These are phyloP conservation scores for Zingel zingel DNA, from an alignment of 2,113 vertebrate species.

Conservation along the genomic window DNA sequence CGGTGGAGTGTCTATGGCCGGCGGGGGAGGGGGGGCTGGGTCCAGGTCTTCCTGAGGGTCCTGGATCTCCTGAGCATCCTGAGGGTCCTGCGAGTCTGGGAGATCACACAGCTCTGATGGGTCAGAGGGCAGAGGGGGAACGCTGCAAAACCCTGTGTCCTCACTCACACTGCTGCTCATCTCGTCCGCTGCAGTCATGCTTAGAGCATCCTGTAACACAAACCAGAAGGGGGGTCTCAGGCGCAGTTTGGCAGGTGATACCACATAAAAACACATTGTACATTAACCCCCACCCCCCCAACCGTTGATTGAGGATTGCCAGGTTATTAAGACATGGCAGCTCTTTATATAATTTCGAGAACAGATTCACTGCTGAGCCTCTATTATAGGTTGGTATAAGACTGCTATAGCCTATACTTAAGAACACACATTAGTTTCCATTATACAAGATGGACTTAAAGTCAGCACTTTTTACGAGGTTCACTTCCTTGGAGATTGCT, in stretches of 20 bases:
- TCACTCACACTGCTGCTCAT: constrained; percentile 92
- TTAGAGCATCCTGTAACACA: constrained; percentile 83
- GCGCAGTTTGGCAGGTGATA: not conserved
- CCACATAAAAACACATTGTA: not conserved
- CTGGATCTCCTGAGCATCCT: constrained; percentile 79
- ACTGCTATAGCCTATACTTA: constrained; percentile 26
- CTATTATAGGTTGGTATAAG: constrained; percentile 19
- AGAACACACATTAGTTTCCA: constrained; percentile 32
- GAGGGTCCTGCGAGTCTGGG: constrained; percentile 81
- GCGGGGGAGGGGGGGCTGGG: constrained; percentile 81
- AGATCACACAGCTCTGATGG: constrained; percentile 88
- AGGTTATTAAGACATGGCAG: not conserved
- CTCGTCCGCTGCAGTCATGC: constrained; percentile 90
- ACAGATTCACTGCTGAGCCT: not conserved
- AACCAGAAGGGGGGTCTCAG: constrained; percentile 49
- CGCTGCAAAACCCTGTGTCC: constrained; percentile 89
- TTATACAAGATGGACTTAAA: constrained; percentile 29
- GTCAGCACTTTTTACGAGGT: constrained; percentile 11
- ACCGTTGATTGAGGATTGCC: too few species aligned
- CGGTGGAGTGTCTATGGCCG: constrained; percentile 88
- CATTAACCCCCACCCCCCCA: not conserved
- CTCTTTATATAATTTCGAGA: not conserved
- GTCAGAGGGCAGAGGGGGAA: constrained; percentile 88
- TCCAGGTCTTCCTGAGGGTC: constrained; percentile 86
- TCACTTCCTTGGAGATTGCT: constrained; percentile 10